Evolutionary conservation across 2,113 vertebrate genomes (phyloP), one percentile per base, ranked within the genome.

Genomic region (Thunnus thynnus): DNA sequence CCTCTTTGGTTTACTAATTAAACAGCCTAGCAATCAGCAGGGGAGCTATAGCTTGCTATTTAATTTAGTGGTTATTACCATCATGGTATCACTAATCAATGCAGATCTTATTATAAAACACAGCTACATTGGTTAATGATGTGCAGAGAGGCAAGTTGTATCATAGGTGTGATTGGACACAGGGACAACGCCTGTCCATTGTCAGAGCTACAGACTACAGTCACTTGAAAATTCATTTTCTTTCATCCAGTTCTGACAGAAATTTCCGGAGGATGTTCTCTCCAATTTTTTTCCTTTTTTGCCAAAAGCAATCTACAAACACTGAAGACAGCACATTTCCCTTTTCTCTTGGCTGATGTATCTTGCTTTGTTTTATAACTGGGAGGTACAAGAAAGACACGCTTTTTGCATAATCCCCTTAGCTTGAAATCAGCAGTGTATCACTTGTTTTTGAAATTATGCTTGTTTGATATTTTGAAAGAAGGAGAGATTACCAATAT

Each of bases 1-100:
- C 89, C 84, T 89, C 73, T 89, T 90, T 84, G 83, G 76, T 73
- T 88, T 78, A 86, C 87, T 91, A 92, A 92, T 93, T 91, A 94
- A 91, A 87, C 86, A 87, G 82, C 74, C 62, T 16, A 51, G 75
- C 55, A 41, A 63, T 75, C 87, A 84, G 46, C 76, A 71, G 74
- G 68, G 84, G 80, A 82, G 76, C 80, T 62, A 80, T 57, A 75
- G 75, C 67, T 58, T 51, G 47, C 77, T 54, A 14, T 92, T 86
- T 86, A 70, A 89, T 93, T 87, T 86, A 80, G 55, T 62, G 70
- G 71, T 88, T 91, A 90, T 90, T 88, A 88, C 68, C 60, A 13
- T 68, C 76, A 75, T 52, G 54, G 72, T 78, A 79, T 88, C 69
- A 78, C 77, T 87, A 91, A 91, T 94, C 89, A 90, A 86, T 91